Evolutionary conservation across 2,888 invertebrate genomes (phyloP).

Genomic region (Ennomos erosarius): DNA sequence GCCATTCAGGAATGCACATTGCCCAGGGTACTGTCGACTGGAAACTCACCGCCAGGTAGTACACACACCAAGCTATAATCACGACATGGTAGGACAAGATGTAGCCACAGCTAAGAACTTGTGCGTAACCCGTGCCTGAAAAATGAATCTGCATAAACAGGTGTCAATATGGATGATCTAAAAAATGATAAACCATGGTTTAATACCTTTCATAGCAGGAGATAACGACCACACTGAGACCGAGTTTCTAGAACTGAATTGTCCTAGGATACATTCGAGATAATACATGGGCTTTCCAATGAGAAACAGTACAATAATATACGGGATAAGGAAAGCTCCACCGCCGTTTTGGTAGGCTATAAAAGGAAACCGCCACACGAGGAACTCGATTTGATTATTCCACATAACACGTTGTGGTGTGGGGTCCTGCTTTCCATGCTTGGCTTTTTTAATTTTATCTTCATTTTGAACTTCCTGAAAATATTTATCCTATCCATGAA

Average conservation of each 20-base stretch:
- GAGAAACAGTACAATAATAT: slow-evolving; percentile 87
- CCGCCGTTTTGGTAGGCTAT: slow-evolving; percentile 90
- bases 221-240: slow-evolving; percentile 88
- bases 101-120: slow-evolving; percentile 85
- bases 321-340: slow-evolving; percentile 90
- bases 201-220: slow-evolving; percentile 91
- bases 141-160: slow-evolving; percentile 19
- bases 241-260: slow-evolving; percentile 92
- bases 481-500: neutral
- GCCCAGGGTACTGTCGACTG: slow-evolving; percentile 90
- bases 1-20: slow-evolving; percentile 86
- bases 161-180: too few species aligned
- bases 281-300: slow-evolving; percentile 93
- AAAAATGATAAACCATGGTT: neutral
- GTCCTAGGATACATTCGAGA: slow-evolving; percentile 92
- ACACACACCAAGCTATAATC: slow-evolving; percentile 89
- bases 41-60: slow-evolving; percentile 90
- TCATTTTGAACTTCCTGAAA: slow-evolving; percentile 20
- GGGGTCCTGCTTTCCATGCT: slow-evolving; percentile 48
- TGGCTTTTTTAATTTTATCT: slow-evolving; percentile 37
- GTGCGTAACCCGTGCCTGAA: slow-evolving; percentile 88
- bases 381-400: slow-evolving; percentile 88
- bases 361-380: slow-evolving; percentile 87
- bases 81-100: slow-evolving; percentile 92
- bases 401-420: slow-evolving; percentile 62